Conservation (phyloP, 2,797 vertebrate species). For the Cheirogaleus major region DNA sequence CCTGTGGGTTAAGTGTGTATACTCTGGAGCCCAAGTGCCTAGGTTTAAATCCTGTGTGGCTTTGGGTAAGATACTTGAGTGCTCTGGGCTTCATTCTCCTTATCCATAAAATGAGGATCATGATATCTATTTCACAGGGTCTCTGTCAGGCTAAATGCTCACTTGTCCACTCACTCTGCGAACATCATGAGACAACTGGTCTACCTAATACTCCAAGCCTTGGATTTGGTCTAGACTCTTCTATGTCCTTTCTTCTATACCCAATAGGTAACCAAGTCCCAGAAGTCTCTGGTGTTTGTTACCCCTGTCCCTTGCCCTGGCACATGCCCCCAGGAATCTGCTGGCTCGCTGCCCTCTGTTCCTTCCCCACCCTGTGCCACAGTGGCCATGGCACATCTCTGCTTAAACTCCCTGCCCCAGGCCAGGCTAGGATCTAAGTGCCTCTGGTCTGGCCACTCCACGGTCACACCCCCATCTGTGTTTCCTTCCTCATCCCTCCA, state of each 20-base stretch:
- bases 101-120: background rate
- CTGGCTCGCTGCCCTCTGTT: background rate
- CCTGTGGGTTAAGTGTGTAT: background rate
- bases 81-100: conserved; percentile 7
- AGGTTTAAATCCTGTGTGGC: conserved; percentile 1
- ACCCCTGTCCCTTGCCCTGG: background rate
- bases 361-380: background rate
- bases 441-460: background rate
- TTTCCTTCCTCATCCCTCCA: conserved; percentile 65
- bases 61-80: background rate
- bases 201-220: background rate
- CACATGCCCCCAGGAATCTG: background rate
- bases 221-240: background rate
- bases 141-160: background rate
- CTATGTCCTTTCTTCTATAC: background rate
- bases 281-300: background rate
- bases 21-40: background rate
- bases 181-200: background rate
- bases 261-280: background rate
- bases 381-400: background rate
- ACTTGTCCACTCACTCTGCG: background rate
- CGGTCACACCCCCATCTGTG: background rate
- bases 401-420: background rate
- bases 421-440: background rate
- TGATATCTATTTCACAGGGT: background rate